Percentiles rank a stretch among this genome's conserved stretches.
Conservation (phyloP, 1,140 invertebrate species). For the Orius insidiosus region DNA sequence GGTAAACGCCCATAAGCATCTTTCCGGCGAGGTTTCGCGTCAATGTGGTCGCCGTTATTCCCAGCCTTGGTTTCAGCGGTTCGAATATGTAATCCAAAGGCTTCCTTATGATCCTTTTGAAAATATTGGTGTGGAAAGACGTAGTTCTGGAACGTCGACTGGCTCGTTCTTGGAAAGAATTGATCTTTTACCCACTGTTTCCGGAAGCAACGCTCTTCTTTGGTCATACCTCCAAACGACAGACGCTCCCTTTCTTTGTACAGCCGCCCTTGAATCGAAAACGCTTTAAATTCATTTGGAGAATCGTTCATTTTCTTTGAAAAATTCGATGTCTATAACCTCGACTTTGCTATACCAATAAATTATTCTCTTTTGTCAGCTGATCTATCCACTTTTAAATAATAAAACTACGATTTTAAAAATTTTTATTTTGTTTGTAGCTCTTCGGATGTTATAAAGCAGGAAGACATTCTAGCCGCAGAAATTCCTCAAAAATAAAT, state of each 20-base stretch:
- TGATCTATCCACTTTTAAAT: no score
- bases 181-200: conserved; percentile 72
- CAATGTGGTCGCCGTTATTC: conserved; percentile 26
- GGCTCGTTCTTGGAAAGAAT: conserved; percentile 54
- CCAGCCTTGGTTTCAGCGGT: conserved; percentile 5
- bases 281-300: conserved; percentile 45
- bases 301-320: conserved; percentile 23
- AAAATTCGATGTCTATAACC: no score
- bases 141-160: conserved; percentile 40
- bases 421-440: no score
- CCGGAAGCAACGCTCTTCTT: conserved; percentile 65
- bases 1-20: conserved; percentile 30
- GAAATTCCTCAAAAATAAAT: no score
- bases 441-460: no score
- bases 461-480: no score
- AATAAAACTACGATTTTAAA: no score
- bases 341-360: no score
- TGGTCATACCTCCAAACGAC: conserved; percentile 47
- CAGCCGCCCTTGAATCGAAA: conserved; percentile 56
- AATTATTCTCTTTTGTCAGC: no score
- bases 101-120: conserved; percentile 51
- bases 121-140: conserved; percentile 53
- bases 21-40: conserved; percentile 45
- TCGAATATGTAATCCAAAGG: conserved; percentile 39
- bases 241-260: conserved; percentile 54